These are phyloP conservation scores for Ptychochromis oligacanthus DNA, from an alignment of 2,113 vertebrate species.

Conservation along the genomic window DNA sequence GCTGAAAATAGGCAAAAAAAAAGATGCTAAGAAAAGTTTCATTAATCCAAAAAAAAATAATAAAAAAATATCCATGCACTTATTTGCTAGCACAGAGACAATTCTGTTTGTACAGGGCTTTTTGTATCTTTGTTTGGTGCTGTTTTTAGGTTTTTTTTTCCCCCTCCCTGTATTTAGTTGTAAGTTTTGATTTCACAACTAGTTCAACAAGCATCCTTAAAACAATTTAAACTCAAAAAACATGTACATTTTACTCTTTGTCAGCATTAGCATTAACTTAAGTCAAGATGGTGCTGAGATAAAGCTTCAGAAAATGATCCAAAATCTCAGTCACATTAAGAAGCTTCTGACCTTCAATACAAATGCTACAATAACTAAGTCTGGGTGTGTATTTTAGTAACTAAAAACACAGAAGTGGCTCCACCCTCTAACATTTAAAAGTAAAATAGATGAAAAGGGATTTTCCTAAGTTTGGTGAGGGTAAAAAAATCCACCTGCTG, in stretches of 20 bases:
- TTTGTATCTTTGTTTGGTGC: constrained; percentile 56
- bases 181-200: constrained; percentile 37
- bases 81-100: constrained; percentile 68
- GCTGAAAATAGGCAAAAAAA: constrained; percentile 24
- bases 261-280: constrained; percentile 14
- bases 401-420: constrained; percentile 7
- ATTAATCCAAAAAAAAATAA: constrained; percentile 13
- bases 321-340: constrained; percentile 9
- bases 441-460: constrained; percentile 44
- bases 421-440: constrained; percentile 23
- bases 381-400: not conserved
- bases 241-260: constrained; percentile 16
- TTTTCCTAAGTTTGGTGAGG: constrained; percentile 49
- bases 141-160: constrained; percentile 54
- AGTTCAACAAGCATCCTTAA: constrained; percentile 29
- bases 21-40: constrained; percentile 4
- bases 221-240: constrained; percentile 13
- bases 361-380: constrained; percentile 17
- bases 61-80: constrained; percentile 73
- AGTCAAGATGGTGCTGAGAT: not conserved
- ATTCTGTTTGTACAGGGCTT: constrained; percentile 67
- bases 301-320: constrained; percentile 5
- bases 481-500: constrained; percentile 62
- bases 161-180: not conserved
- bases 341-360: constrained; percentile 25